Evolutionary conservation across 2,888 invertebrate genomes (phyloP), one percentile per base, ranked within the genome.

Genomic region (Megastigmus dorsalis): DNA sequence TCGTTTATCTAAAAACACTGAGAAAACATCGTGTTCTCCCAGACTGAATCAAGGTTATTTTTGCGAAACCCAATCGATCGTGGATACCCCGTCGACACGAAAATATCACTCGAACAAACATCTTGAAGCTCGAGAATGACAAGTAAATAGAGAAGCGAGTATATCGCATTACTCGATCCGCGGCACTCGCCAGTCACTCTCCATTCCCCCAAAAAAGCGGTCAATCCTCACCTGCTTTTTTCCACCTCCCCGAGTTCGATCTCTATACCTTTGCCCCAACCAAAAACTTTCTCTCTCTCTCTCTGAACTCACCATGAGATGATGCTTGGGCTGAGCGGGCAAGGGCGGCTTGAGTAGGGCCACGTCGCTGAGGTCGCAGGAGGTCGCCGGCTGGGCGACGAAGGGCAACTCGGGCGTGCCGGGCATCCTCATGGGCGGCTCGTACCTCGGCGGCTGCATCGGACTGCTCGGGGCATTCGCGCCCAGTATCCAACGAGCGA

Each of bases 401-500:
- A 84, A 81, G 84, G 86, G 76, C 82, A 79, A 23, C 82, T 85
- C n/a, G 83, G 84, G 26, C 10, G 63, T 82, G 82, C 26, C 79
- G 77, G 38, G 41, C 72, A 84, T 70, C 10, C 80, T 79, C 59
- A 82, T n/a, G n/a, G n/a, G 79, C 54, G 78, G 76, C 54, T 69
- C n/a, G 75, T 23, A 84, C 79, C 63, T 86, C 85, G 86, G 85
- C 1, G 85, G 84, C 7, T 66, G 66, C 41, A 67, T 57, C 23
- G 74, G 72, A 20, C 76, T 75, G 71, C 80, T 76, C 28, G 79
- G 77, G 20, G 80, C 75, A 15, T 82, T 80, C 13, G 84, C 83
- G 23, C 87, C 86, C 26, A 92, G 86, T 57, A 92, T 90, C 85
- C 92, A 92, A 79, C 91, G 90, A 79, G 91, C 91, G 89, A 92